phyloP scores from a whole-genome alignment of 2,888 invertebrate genomes.

The Tholera decimalis region DNA sequence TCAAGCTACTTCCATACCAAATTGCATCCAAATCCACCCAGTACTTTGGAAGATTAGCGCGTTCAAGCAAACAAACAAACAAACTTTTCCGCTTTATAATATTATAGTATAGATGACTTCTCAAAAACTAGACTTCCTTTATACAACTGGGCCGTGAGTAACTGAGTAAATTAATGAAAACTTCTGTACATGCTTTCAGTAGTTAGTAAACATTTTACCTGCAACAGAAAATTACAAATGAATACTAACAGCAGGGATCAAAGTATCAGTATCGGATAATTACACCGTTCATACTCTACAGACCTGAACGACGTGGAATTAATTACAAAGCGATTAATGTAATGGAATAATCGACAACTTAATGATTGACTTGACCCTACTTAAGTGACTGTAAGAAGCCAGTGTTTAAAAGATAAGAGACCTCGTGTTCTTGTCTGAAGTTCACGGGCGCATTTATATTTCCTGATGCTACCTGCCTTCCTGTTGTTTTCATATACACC shows the following conservation, averaged over 20 bases:
- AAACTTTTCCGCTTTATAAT: too few species aligned
- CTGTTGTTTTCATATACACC: neutral
- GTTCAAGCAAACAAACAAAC: too few species aligned
- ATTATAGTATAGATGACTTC: too few species aligned
- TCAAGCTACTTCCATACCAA: too few species aligned
- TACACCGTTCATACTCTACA: neutral
- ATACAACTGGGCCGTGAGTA: too few species aligned
- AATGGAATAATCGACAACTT: conserved; percentile 7
- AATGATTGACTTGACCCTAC: conserved; percentile 26
- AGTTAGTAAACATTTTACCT: too few species aligned
- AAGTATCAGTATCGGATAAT: conserved; percentile 16
- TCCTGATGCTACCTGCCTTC: neutral
- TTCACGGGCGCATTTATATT: neutral
- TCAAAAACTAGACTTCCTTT: too few species aligned
- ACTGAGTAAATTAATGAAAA: too few species aligned
- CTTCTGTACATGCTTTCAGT: too few species aligned
- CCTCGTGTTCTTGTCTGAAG: conserved; percentile 12
- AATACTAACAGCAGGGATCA: conserved; percentile 4
- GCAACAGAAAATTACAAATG: neutral
- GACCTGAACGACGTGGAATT: conserved; percentile 5
- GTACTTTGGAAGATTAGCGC: too few species aligned
- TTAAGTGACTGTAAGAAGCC: neutral
- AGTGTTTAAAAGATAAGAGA: neutral
- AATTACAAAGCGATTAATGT: conserved; percentile 26
- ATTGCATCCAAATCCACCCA: too few species aligned